phyloP scores from a whole-genome alignment of 2,113 vertebrate genomes.

The Mustelus asterias region DNA sequence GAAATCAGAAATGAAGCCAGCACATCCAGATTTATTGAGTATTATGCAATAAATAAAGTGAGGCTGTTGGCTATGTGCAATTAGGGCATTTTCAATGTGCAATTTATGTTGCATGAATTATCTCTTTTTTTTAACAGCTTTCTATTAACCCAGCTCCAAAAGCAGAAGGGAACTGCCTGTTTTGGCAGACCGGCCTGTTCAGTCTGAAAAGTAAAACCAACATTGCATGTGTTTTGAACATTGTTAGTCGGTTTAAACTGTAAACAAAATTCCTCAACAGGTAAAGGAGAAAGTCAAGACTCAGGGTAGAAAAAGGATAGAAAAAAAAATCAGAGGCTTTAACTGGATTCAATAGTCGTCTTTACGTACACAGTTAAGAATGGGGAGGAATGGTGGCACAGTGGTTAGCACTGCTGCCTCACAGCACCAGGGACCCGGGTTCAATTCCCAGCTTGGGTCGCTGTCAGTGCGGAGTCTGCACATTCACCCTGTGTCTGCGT shows the following conservation, averaged over 20 bases:
- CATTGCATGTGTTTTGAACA: background rate
- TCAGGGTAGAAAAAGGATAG: background rate
- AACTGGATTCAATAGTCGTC: background rate
- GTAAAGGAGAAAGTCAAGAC: background rate
- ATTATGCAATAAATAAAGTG: background rate
- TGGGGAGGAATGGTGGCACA: no score
- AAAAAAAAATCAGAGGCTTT: background rate
- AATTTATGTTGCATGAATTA: background rate
- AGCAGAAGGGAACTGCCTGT: background rate
- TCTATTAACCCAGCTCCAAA: no score
- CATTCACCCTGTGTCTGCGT: no score
- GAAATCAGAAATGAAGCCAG: background rate
- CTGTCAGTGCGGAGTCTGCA: no score
- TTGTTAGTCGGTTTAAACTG: background rate
- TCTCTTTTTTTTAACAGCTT: background rate
- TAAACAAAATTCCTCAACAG: background rate
- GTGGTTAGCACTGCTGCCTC: no score
- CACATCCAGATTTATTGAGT: background rate
- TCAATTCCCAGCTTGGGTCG: no score
- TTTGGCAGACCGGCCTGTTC: background rate
- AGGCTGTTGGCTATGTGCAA: background rate
- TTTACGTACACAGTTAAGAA: background rate
- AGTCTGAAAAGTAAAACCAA: background rate
- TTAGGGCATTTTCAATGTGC: background rate
- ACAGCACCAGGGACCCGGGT: no score